Evolutionary conservation across 2,113 vertebrate species (phyloP).

Genomic region (Urocitellus parryii): DNA sequence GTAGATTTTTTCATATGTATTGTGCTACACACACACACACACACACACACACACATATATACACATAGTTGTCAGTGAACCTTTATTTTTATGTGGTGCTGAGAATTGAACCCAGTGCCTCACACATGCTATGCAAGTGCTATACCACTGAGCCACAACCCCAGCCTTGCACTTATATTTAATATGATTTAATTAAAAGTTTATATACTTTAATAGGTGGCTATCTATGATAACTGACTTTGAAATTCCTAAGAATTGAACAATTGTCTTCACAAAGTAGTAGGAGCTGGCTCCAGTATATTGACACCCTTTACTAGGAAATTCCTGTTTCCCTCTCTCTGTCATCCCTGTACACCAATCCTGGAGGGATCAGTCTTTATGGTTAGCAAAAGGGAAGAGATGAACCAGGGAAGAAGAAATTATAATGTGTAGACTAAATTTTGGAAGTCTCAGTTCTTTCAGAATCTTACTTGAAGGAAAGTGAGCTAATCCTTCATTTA

Average conservation of each 20-base stretch:
- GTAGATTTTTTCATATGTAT: not conserved
- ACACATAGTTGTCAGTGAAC: too few species aligned
- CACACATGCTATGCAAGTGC: too few species aligned
- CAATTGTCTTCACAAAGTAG: not conserved
- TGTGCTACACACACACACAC: too few species aligned
- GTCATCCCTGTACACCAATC: not conserved
- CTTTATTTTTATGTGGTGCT: too few species aligned
- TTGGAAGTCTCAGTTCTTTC: not conserved
- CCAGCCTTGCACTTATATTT: slow-evolving; percentile 2
- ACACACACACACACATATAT: too few species aligned
- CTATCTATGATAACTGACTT: slow-evolving; percentile 6
- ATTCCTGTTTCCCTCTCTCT: not conserved
- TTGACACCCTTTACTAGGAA: not conserved
- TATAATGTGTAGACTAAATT: not conserved
- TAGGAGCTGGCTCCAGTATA: not conserved
- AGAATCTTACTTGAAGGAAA: not conserved
- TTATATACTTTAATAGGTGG: not conserved
- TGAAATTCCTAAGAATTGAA: not conserved
- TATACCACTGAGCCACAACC: too few species aligned
- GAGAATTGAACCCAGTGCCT: too few species aligned
- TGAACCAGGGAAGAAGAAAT: not conserved
- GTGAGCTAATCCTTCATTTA: not conserved
- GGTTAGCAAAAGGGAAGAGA: not conserved
- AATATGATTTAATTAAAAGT: not conserved
- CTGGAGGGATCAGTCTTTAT: not conserved